A percentile compares a stretch with the other conserved stretches of the same genome.
These are phyloP conservation scores for Pilophorus perplexus DNA, from an alignment of 2,888 invertebrate genomes.

Conservation along the genomic window DNA sequence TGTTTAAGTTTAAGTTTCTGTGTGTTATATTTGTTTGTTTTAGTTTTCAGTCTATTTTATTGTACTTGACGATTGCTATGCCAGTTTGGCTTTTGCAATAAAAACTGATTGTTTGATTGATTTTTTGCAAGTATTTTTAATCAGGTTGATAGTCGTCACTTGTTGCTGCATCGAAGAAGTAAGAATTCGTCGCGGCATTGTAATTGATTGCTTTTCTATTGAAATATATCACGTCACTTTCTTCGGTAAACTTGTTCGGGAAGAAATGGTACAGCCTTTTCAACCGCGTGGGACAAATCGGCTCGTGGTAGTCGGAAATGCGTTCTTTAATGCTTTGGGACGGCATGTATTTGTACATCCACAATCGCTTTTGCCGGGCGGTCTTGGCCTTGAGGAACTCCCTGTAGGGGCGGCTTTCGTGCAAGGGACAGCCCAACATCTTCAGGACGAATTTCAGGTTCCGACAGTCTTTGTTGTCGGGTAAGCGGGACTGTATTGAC, in stretches of 20 bases:
- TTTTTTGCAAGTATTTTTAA: too few relatives aligned
- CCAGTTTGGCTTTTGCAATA: too few relatives aligned
- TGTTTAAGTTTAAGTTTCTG: too few relatives aligned
- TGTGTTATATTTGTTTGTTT: too few relatives aligned
- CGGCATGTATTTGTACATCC: conserved; percentile 25
- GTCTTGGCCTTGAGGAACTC: conserved; percentile 16
- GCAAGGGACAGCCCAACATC: conserved; percentile 17
- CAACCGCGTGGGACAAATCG: conserved; percentile 2
- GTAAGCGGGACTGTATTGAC: not conserved
- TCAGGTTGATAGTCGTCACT: too few relatives aligned
- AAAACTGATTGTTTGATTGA: too few relatives aligned
- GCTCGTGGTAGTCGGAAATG: not conserved
- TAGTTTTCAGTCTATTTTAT: too few relatives aligned
- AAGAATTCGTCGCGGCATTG: not conserved
- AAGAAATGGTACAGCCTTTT: conserved; percentile 16
- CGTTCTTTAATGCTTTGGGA: not conserved
- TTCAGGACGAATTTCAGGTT: conserved; percentile 22
- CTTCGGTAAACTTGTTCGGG: not conserved
- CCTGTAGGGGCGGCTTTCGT: conserved; percentile 16
- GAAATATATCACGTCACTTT: not conserved
- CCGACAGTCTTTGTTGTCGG: not conserved
- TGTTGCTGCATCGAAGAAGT: too few relatives aligned
- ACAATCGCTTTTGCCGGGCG: conserved; percentile 12
- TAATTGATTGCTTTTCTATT: conserved; percentile 8
- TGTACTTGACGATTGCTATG: too few relatives aligned